Conservation (phyloP, 2,797 vertebrate species). For the Ceyx erithaca region DNA sequence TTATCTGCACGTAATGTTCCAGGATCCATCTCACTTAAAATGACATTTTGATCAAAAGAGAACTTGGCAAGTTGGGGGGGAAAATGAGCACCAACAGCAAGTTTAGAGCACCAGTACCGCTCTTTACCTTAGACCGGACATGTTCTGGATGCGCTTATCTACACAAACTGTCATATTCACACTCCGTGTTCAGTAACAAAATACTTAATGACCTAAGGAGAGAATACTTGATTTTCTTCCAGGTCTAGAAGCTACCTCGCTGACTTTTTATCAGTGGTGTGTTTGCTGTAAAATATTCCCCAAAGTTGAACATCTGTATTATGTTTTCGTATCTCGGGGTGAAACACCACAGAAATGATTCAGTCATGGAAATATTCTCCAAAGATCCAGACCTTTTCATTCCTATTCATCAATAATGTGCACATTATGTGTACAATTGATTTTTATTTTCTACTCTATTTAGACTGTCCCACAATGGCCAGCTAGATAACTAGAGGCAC, state of each 20-base stretch:
- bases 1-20: rapidly evolving
- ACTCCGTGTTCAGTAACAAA: neutral
- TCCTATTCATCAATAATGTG: slow-evolving; percentile 21
- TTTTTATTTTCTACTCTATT: slow-evolving; percentile 33
- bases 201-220: neutral
- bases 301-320: neutral
- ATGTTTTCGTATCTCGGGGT: neutral
- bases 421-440: slow-evolving; percentile 45
- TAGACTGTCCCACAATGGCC: slow-evolving; percentile 5
- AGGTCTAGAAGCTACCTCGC: neutral
- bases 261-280: neutral
- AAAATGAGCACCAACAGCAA: neutral
- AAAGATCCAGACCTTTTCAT: slow-evolving; percentile 34
- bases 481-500: neutral
- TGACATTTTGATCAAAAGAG: neutral
- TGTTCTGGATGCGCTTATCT: neutral
- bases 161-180: neutral
- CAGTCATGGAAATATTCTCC: neutral
- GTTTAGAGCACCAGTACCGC: neutral
- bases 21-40: neutral
- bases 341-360: neutral
- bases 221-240: neutral
- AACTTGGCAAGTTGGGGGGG: neutral
- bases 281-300: neutral
- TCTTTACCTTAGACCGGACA: neutral